Evolutionary conservation across 2,797 vertebrate genomes (phyloP), one percentile per base, ranked within the genome.

Genomic region (Petrocephalus sullivani): DNA sequence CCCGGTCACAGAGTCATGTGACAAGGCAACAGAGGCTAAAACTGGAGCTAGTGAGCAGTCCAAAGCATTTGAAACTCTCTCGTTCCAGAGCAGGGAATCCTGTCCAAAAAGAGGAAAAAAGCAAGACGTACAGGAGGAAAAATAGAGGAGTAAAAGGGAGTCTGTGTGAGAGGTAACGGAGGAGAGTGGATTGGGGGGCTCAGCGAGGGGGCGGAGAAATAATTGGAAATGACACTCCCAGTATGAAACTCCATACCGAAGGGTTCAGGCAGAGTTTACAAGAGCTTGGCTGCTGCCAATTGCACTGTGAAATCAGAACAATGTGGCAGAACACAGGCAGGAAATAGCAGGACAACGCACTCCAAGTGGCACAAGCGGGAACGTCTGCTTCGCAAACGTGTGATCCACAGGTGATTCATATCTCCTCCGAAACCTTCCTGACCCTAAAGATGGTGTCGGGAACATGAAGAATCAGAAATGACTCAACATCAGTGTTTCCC

Each of bases 241-340:
- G 81, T 87, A 87, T 85, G 78, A 87, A 89, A 89, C 86, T 89
- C 86, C 88, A 89, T 89, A 89, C 23, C 49, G 78, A 51, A 53
- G 86, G 60, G 89, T 87, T 89, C 86, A 89, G 82, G 60, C 81
- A 89, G 87, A 87, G 78, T 89, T 89, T 85, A 89, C 81, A 49
- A 67, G 87, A 56, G 21, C 53, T 60, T 16, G 51, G 87, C 81
- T 60, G 12, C 89, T 75, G 81, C 89, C 86, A 89, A 57, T 81
- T 85, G 58, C 81, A 51, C 61, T 60, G 53, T 87, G 56, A 87
- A 89, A 87, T 85, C 51, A 89, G 64, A 87, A 87, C 58, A 87
- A 87, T 37, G 88, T 89, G 88, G 37, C 64, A 85, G 86, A 75
- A 84, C 58, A 71, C 51, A 67, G 58, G 86, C 86, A 87, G 86